phyloP scores from a whole-genome alignment of 2,113 vertebrate genomes.

The Picathartes gymnocephalus region DNA sequence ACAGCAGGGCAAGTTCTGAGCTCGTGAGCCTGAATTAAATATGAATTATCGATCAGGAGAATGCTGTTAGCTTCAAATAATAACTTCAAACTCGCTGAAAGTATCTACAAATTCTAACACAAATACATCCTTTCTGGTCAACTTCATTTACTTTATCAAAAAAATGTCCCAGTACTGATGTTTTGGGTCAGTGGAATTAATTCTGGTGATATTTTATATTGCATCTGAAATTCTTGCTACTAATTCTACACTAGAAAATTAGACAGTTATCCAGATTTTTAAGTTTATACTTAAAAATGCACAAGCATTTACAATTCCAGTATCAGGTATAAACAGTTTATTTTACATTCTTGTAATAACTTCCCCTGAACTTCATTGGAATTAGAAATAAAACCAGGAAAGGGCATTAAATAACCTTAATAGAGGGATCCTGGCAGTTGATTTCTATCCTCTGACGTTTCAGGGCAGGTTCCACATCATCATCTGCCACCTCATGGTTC shows the following conservation, averaged over 20 bases:
- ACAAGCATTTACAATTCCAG: neutral
- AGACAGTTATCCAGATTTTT: neutral
- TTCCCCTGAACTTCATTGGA: neutral
- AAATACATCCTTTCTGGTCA: neutral
- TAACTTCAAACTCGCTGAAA: neutral
- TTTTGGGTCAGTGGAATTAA: neutral
- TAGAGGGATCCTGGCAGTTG: constrained; percentile 86
- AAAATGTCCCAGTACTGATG: neutral
- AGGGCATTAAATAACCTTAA: constrained; percentile 79
- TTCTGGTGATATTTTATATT: neutral
- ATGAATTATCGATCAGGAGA: neutral
- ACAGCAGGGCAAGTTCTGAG: neutral
- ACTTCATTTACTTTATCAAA: neutral
- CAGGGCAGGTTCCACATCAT: constrained; percentile 82
- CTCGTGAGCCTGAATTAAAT: neutral
- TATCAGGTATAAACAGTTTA: neutral
- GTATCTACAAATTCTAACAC: neutral
- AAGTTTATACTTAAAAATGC: neutral
- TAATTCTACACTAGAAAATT: neutral
- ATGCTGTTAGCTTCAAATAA: neutral
- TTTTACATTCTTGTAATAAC: neutral
- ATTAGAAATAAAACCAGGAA: neutral
- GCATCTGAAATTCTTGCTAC: neutral
- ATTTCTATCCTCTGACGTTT: constrained; percentile 88
- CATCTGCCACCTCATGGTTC: constrained; percentile 85